Evolutionary conservation across 2,888 invertebrate genomes (phyloP), one percentile per base, ranked within the genome.

Genomic region (Spodoptera exigua): DNA sequence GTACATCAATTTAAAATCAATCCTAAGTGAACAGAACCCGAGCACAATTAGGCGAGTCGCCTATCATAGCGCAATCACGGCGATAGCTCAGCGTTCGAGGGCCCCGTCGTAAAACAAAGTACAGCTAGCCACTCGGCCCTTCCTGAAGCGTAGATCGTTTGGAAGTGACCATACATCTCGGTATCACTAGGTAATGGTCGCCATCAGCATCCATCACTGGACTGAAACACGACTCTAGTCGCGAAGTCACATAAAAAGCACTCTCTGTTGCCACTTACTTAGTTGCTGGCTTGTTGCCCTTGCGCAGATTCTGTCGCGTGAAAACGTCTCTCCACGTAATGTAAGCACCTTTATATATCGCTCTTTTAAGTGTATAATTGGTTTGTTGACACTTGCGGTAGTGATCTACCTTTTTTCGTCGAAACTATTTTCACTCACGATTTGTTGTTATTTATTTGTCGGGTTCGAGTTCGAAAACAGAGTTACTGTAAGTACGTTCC

Each of bases 141-240:
- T 62, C 69, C 63, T 55, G 56, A 59, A 65, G 61, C 65, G 67
- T 80, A 79, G 75, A 79, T 75, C 76, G 76, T 59, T 60, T 61
- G 54, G 34, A 61, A 60, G 55, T 62, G 63, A 69, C 70, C 78
- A 69, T 79, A 74, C 69, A 43, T 81, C 78, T 71, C 68, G 56
- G 63, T 80, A 78, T 77, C 77, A 70, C 71, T 45, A 49, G 53
- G 54, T 78, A 77, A 79, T 75, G 71, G 71, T 44, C 39, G 58
- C 74, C 72, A 74, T 78, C 78, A 79, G 69, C 68, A 63, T 78
- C 76, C 68, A 79, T 79, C 79, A 76, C 78, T 72, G 59, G 49
- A 61, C 58, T 49, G 61, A 69, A 48, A 57, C 73, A 72, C 72
- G 73, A 74, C 60, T 59, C 41, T 14, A 52, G 60, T 54, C 71